Evolutionary conservation across 2,888 invertebrate genomes (phyloP), one percentile per base, ranked within the genome.

Genomic region (Sesia bembeciformis): DNA sequence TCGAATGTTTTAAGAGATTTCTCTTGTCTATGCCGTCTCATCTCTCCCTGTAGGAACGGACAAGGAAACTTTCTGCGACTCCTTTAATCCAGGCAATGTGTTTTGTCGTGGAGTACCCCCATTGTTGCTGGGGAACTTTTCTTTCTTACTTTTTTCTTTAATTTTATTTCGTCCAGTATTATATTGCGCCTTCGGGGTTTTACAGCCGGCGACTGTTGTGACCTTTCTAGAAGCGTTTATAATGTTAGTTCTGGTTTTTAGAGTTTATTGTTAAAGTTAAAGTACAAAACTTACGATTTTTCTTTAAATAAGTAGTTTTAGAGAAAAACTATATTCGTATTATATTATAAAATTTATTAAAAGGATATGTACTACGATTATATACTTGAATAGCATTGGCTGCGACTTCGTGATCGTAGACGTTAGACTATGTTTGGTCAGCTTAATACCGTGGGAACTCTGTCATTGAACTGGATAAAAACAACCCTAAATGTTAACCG

Each of bases 51-150:
- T 57, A 58, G 50, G 58, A 62, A 56, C 58, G 60, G 64, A 64
- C 62, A 65, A 62, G 64, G 64, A 64, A 69, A 60, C 54, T 66
- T 52, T n/a, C 40, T 52, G 59, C 67, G 68, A 73, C 74, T 79
- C 70, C 68, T 78, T 76, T 81, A 78, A 78, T 79, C 74, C 79
- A 66, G 76, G 77, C 84, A 81, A 86, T 87, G 84, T 87, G 86
- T 88, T 86, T 84, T 84, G 84, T 83, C 84, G 81, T 75, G 68
- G 70, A 67, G 70, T 66, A 67, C 70, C 71, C 74, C 72, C 81
- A 82, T 83, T 88, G 84, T 85, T 80, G 78, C 77, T 68, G 59
- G 64, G 64, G 66, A 78, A 81, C 72, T 80, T 84, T 78, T 81
- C 76, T 72, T 72, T 65, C 58, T 54, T 62, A 62, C 67, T 72